These are phyloP conservation scores for Nothobranchius kuhntae DNA, from an alignment of 2,113 vertebrate genomes.

Conservation along the genomic window DNA sequence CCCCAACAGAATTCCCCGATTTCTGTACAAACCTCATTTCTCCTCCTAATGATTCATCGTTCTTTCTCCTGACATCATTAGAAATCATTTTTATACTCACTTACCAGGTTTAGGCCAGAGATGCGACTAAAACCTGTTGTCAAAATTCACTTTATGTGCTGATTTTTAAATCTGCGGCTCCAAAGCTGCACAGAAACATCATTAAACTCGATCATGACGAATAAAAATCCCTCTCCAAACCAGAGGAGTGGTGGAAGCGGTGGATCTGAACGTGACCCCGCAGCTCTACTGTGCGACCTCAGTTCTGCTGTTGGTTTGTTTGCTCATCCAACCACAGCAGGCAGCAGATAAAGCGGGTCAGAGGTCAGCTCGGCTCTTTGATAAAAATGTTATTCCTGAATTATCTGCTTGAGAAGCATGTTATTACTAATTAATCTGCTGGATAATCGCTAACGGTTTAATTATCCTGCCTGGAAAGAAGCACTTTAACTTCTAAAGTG, in stretches of 20 bases:
- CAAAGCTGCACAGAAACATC: background rate
- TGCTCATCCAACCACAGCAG: conserved; percentile 56
- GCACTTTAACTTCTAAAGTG: too few relatives aligned
- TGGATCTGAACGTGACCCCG: conserved; percentile 35
- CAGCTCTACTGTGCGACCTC: conserved; percentile 42
- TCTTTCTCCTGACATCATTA: too few relatives aligned
- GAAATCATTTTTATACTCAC: too few relatives aligned
- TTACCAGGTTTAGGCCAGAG: too few relatives aligned
- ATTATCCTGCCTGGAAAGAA: conserved; percentile 5
- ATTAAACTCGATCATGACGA: background rate
- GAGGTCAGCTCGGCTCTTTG: conserved; percentile 59
- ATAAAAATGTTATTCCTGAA: conserved; percentile 68
- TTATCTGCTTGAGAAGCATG: conserved; percentile 67
- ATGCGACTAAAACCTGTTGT: too few relatives aligned
- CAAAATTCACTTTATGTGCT: background rate
- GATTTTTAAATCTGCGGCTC: background rate
- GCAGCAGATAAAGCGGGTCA: conserved; percentile 58
- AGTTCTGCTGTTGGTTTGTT: conserved; percentile 59
- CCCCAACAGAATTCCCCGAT: conserved; percentile 11
- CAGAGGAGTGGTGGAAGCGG: background rate
- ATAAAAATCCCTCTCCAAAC: background rate
- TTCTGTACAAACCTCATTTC: background rate
- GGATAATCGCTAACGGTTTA: conserved; percentile 22
- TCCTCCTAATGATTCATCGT: background rate
- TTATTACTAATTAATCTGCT: conserved; percentile 66